Conservation (phyloP, 2,888 invertebrate species). For the Microplitis manilae region DNA sequence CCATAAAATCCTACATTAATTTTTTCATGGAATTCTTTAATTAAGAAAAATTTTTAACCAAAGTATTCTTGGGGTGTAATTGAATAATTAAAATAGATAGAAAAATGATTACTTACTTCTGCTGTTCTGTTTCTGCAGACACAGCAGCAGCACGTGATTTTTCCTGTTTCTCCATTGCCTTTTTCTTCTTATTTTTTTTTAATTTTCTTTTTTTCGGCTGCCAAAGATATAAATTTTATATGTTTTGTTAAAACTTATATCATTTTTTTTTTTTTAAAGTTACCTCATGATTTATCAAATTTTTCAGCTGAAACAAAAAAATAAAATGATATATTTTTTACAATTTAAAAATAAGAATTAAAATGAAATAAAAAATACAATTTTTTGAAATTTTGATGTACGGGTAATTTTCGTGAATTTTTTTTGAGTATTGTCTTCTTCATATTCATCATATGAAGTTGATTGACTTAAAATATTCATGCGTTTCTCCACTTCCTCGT, state of each 20-base stretch:
- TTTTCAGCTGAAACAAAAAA: slow-evolving; percentile 45
- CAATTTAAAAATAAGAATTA: background rate
- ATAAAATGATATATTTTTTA: background rate
- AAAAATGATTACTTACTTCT: slow-evolving; percentile 48
- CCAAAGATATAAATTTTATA: slow-evolving; percentile 2
- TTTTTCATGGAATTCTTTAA: too few species aligned
- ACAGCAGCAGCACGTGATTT: slow-evolving; percentile 50
- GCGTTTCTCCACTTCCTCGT: slow-evolving; percentile 37
- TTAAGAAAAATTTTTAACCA: too few species aligned
- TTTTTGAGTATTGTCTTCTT: slow-evolving; percentile 46
- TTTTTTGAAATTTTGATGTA: slow-evolving; percentile 33
- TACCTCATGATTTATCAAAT: slow-evolving; percentile 45
- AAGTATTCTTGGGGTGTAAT: background rate
- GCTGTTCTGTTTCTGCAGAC: slow-evolving; percentile 53
- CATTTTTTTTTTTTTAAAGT: background rate
- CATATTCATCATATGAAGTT: slow-evolving; percentile 53
- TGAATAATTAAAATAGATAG: slow-evolving; percentile 13
- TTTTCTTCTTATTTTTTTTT: slow-evolving; percentile 45
- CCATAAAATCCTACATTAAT: too few species aligned
- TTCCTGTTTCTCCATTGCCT: slow-evolving; percentile 54
- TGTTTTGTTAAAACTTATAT: background rate
- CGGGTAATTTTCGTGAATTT: background rate
- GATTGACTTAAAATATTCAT: slow-evolving; percentile 15
- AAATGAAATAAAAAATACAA: slow-evolving; percentile 40
- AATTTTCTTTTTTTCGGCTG: background rate